Conservation (phyloP, 2,113 vertebrate species). For the Mionectes macconnelli region DNA sequence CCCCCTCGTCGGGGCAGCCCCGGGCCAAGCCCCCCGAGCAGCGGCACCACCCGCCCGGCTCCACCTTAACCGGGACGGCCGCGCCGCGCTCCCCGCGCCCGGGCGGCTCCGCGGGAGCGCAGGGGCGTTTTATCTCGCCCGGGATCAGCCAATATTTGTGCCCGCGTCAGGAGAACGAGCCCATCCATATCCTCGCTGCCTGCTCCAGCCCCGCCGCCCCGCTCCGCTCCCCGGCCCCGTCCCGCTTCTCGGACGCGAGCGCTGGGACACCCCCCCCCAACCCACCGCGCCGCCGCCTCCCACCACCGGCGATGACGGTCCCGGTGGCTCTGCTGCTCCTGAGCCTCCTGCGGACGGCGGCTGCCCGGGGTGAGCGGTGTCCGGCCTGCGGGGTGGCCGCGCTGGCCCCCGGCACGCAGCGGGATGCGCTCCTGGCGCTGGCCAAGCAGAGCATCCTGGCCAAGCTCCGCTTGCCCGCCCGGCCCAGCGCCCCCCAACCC, state of each 20-base stretch:
- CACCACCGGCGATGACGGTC: not conserved
- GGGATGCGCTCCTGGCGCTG: constrained; percentile 76
- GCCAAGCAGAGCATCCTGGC: constrained; percentile 89
- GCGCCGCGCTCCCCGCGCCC: not conserved
- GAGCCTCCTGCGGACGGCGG: not conserved
- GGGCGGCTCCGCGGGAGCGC: not conserved
- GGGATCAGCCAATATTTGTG: constrained; percentile 55
- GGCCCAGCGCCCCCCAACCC: constrained; percentile 79
- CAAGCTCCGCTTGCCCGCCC: constrained; percentile 84
- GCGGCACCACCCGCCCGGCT: not conserved
- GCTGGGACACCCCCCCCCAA: not conserved
- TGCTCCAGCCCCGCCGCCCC: rapidly evolving
- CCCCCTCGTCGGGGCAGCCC: not conserved
- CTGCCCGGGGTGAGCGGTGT: not conserved
- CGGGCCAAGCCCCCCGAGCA: rapidly evolving
- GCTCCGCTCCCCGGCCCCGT: not conserved
- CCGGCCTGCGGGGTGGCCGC: constrained; percentile 68
- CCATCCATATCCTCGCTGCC: not conserved
- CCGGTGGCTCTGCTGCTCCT: not conserved
- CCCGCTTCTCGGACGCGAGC: not conserved
- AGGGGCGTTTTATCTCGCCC: not conserved
- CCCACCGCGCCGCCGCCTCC: not conserved
- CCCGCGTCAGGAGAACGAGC: not conserved
- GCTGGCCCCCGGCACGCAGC: constrained; percentile 70
- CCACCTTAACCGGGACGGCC: not conserved